Conservation (phyloP, 1,140 invertebrate genomes). For the Musca vetustissima region DNA sequence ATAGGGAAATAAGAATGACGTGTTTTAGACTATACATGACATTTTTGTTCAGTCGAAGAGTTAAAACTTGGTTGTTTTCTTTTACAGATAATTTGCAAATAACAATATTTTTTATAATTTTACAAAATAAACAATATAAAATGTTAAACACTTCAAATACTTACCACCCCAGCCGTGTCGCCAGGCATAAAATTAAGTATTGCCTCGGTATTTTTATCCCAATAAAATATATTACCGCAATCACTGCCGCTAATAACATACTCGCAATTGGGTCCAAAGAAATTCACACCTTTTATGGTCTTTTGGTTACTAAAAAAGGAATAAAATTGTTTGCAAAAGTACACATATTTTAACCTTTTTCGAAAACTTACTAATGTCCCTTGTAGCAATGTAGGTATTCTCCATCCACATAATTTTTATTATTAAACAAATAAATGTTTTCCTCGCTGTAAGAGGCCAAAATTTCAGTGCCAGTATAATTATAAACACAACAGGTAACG, state of each 20-base stretch:
- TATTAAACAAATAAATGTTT: constrained; percentile 89
- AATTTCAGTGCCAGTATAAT: constrained; percentile 87
- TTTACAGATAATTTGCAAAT: too few species aligned
- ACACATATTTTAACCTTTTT: not conserved
- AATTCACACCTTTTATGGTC: constrained; percentile 91
- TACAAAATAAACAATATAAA: not conserved
- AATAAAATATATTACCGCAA: constrained; percentile 92
- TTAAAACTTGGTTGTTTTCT: too few species aligned
- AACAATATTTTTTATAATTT: too few species aligned
- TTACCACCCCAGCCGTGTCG: constrained; percentile 84
- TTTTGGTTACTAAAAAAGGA: constrained; percentile 63
- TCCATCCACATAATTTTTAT: constrained; percentile 56
- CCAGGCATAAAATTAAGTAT: constrained; percentile 86
- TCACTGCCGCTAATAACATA: constrained; percentile 92
- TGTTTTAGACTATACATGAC: too few species aligned
- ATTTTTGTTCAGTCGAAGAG: too few species aligned
- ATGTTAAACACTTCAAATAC: constrained; percentile 42
- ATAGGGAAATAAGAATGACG: too few species aligned
- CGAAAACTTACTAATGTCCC: constrained; percentile 62
- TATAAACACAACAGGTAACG: constrained; percentile 88
- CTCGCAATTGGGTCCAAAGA: constrained; percentile 88
- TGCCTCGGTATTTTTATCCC: constrained; percentile 86
- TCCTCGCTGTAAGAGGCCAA: constrained; percentile 92
- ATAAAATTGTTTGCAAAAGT: not conserved
- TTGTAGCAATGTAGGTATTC: constrained; percentile 75